These are phyloP conservation scores for Aphaenogaster floridana DNA, from an alignment of 1,140 invertebrate species.

Conservation along the genomic window DNA sequence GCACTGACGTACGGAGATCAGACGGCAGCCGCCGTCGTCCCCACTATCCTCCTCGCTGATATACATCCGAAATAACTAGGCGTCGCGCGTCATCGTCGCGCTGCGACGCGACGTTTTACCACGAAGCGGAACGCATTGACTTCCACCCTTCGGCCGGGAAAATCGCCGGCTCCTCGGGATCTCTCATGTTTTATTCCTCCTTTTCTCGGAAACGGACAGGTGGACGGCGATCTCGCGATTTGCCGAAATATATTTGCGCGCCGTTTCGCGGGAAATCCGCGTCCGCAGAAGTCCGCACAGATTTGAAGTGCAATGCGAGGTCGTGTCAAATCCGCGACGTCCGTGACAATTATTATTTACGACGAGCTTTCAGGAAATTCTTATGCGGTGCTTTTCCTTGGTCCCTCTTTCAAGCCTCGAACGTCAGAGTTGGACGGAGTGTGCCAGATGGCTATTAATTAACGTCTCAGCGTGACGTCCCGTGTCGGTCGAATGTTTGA, in stretches of 20 bases:
- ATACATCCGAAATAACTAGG: slow-evolving; percentile 82
- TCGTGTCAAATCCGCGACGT: neutral
- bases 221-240: neutral
- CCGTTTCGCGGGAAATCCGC: slow-evolving; percentile 4
- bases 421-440: neutral
- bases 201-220: neutral
- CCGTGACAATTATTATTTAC: slow-evolving; percentile 20
- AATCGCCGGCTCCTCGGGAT: neutral
- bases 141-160: neutral
- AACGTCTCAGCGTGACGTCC: slow-evolving; percentile 38
- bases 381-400: neutral
- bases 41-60: slow-evolving; percentile 82
- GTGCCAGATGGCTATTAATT: slow-evolving; percentile 45
- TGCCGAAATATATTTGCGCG: neutral
- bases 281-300: too few relatives aligned
- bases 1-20: slow-evolving; percentile 83
- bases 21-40: slow-evolving; percentile 83
- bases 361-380: slow-evolving; percentile 27
- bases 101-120: slow-evolving; percentile 43
- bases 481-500: slow-evolving; percentile 30
- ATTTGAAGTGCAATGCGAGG: neutral
- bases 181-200: slow-evolving; percentile 2
- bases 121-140: slow-evolving; percentile 21
- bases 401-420: neutral
- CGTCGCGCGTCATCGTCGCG: slow-evolving; percentile 69